Conservation (phyloP, 2,888 invertebrate species). For the Ochropleura leucogaster region DNA sequence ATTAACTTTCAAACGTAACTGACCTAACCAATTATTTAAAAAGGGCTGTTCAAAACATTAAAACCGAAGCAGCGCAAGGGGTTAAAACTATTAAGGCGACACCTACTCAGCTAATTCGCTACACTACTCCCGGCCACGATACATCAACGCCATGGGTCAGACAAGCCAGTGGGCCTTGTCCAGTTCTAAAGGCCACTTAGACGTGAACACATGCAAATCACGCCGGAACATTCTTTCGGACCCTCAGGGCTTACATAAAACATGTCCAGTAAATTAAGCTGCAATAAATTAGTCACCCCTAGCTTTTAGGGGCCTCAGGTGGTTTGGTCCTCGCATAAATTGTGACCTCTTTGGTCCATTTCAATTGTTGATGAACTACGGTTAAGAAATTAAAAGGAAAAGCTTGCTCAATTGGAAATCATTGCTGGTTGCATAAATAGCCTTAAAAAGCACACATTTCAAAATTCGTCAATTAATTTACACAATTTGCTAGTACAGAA, state of each 20-base stretch:
- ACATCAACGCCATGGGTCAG: constrained; percentile 60
- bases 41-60: constrained; percentile 32
- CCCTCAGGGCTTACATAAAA: constrained; percentile 74
- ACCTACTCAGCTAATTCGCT: constrained; percentile 56
- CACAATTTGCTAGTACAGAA: constrained; percentile 7
- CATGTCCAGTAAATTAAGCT: constrained; percentile 82
- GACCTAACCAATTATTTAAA: constrained; percentile 41
- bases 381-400: constrained; percentile 60
- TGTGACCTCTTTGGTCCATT: constrained; percentile 75
- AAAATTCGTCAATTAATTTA: constrained; percentile 6
- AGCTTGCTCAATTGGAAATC: constrained; percentile 21
- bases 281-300: constrained; percentile 82
- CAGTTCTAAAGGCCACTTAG: constrained; percentile 73
- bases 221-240: constrained; percentile 82
- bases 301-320: constrained; percentile 75
- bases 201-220: constrained; percentile 85
- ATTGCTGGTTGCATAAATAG: constrained; percentile 7
- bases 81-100: constrained; percentile 55
- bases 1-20: constrained; percentile 11
- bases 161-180: constrained; percentile 57
- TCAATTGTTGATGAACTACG: constrained; percentile 77
- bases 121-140: constrained; percentile 55
- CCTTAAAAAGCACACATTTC: not conserved
- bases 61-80: constrained; percentile 38
- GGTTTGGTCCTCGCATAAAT: constrained; percentile 77